phyloP scores from a whole-genome alignment of 2,888 invertebrate genomes.

The Labia minor region DNA sequence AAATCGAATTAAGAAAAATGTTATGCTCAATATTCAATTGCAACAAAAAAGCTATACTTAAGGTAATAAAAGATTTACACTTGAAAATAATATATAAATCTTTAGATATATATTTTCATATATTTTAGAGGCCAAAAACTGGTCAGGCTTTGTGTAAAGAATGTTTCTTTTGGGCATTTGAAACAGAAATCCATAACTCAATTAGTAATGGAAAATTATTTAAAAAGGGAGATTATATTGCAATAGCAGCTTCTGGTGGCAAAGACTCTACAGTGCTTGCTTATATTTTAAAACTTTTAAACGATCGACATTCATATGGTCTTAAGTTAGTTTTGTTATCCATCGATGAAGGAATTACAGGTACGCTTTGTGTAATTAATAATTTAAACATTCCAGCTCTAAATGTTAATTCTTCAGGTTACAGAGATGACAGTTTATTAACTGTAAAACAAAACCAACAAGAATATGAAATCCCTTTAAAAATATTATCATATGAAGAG shows the following conservation, averaged over 20 bases:
- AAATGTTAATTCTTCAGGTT: slow-evolving; percentile 41
- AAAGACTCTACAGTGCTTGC: slow-evolving; percentile 98
- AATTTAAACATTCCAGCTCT: too few relatives aligned
- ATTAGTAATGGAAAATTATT: slow-evolving; percentile 74
- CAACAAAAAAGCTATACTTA: not conserved
- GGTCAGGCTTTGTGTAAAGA: slow-evolving; percentile 86
- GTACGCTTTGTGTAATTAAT: too few relatives aligned
- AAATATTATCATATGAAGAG: slow-evolving; percentile 92
- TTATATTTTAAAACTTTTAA: slow-evolving; percentile 80
- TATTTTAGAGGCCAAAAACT: slow-evolving; percentile 72
- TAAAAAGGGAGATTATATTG: slow-evolving; percentile 71
- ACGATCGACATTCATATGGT: slow-evolving; percentile 81
- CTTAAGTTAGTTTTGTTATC: slow-evolving; percentile 82
- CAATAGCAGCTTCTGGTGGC: slow-evolving; percentile 87
- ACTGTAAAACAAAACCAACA: slow-evolving; percentile 90
- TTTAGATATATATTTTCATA: slow-evolving; percentile 23
- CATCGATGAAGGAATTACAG: slow-evolving; percentile 96
- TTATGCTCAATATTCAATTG: not conserved
- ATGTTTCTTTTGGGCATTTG: slow-evolving; percentile 89
- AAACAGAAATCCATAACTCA: slow-evolving; percentile 88
- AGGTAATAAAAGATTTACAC: not conserved
- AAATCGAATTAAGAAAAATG: not conserved
- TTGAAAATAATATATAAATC: not conserved
- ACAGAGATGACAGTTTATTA: slow-evolving; percentile 90
- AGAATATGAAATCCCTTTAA: slow-evolving; percentile 87